These are phyloP conservation scores for Coleophora deauratella DNA, from an alignment of 2,888 invertebrate species.

Conservation along the genomic window DNA sequence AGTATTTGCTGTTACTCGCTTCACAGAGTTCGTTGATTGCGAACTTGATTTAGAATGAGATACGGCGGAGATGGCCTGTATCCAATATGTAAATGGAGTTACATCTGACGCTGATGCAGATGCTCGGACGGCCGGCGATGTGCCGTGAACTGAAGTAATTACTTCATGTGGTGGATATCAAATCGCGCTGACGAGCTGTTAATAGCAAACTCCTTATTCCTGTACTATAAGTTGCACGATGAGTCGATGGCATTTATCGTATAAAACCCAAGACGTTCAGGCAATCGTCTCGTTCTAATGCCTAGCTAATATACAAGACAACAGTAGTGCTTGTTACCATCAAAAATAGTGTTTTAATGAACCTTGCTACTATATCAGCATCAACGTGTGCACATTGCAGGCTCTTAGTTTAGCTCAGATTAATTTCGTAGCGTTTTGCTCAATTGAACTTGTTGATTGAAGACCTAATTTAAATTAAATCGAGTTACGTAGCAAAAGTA, in stretches of 20 bases:
- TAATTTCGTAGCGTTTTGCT: slow-evolving; percentile 25
- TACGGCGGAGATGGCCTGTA: slow-evolving; percentile 26
- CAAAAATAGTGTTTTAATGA: no score
- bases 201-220: no score
- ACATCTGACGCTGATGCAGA: slow-evolving; percentile 26
- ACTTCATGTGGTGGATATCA: slow-evolving; percentile 34
- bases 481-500: background rate
- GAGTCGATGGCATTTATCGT: no score
- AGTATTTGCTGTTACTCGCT: slow-evolving; percentile 27
- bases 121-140: slow-evolving; percentile 20
- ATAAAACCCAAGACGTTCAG: no score
- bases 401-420: no score
- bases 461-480: slow-evolving; percentile 24
- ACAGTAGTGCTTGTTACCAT: no score
- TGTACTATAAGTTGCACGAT: no score
- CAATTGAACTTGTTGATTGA: slow-evolving; percentile 32
- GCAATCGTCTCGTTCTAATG: no score
- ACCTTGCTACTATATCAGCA: no score
- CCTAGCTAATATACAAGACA: no score
- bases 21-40: slow-evolving; percentile 36
- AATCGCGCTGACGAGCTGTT: slow-evolving; percentile 39
- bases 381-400: no score
- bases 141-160: slow-evolving; percentile 44
- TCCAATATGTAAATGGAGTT: slow-evolving; percentile 37
- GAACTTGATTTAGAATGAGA: slow-evolving; percentile 31